These are phyloP conservation scores for Pachycephala philippinensis DNA, from an alignment of 2,113 vertebrate species.

Conservation along the genomic window DNA sequence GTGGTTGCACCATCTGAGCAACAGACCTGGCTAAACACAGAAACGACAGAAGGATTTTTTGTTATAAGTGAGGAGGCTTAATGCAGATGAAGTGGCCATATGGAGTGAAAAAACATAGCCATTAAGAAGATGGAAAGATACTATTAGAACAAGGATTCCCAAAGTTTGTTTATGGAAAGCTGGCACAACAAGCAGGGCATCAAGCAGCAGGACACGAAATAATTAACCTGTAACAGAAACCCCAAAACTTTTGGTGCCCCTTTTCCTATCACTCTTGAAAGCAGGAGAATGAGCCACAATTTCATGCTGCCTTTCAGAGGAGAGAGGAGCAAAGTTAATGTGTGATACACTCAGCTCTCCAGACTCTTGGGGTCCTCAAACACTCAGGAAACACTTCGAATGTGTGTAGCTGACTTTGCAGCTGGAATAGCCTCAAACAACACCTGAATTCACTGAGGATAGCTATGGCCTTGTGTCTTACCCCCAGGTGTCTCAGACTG, in stretches of 20 bases:
- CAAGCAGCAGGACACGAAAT: not conserved
- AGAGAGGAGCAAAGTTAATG: not conserved
- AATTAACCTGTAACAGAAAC: not conserved
- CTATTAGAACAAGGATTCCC: slow-evolving; percentile 59
- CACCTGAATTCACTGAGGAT: not conserved
- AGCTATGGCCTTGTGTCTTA: not conserved
- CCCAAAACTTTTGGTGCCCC: not conserved
- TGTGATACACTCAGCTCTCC: not conserved
- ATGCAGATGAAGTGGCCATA: slow-evolving; percentile 66
- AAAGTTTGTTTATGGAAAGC: slow-evolving; percentile 56
- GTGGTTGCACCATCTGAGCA: slow-evolving; percentile 52
- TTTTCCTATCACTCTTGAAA: not conserved
- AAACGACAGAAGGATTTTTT: slow-evolving; percentile 64
- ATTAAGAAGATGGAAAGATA: slow-evolving; percentile 53
- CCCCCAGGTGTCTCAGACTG: not conserved
- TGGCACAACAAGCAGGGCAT: not conserved
- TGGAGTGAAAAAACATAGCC: slow-evolving; percentile 55
- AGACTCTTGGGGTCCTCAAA: not conserved
- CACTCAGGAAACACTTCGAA: not conserved
- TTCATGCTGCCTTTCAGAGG: not conserved
- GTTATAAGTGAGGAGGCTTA: slow-evolving; percentile 38
- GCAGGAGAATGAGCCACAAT: not conserved
- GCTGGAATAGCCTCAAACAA: not conserved
- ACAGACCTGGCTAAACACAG: slow-evolving; percentile 57
- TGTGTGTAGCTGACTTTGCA: not conserved